A percentile compares a stretch with the other conserved stretches of the same genome.
Conservation (phyloP, 2,888 invertebrate genomes). For the Electrophaes corylata region DNA sequence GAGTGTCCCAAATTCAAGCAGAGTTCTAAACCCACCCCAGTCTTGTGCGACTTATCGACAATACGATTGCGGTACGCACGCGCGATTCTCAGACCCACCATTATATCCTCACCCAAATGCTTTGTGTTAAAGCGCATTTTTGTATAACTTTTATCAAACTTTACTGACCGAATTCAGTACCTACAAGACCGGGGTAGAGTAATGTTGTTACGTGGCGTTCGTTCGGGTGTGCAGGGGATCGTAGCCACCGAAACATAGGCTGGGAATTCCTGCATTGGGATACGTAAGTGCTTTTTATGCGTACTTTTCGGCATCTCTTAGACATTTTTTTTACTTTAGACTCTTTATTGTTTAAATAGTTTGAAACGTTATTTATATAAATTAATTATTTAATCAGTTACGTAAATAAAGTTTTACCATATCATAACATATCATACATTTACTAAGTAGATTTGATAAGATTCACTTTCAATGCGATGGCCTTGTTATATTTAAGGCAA, state of each 20-base stretch:
- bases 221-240: not conserved
- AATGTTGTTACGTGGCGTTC: constrained; percentile 12
- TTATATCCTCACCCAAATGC: constrained; percentile 24
- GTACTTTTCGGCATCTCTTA: not conserved
- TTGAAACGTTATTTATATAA: too few species aligned
- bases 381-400: not conserved
- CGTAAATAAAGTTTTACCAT: not conserved
- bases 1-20: constrained; percentile 10
- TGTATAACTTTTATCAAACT: constrained; percentile 19
- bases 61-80: constrained; percentile 29
- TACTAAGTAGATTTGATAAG: not conserved
- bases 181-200: constrained; percentile 7
- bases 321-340: too few species aligned
- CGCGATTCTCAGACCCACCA: constrained; percentile 21
- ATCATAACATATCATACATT: not conserved
- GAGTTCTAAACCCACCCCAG: constrained; percentile 10
- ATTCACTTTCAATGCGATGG: constrained; percentile 9
- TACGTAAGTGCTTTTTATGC: constrained; percentile 11
- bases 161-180: constrained; percentile 18
- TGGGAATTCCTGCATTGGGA: not conserved
- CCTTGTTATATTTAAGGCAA: constrained; percentile 20
- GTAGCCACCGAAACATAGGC: constrained; percentile 3
- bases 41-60: constrained; percentile 25
- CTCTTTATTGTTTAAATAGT: too few species aligned
- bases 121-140: constrained; percentile 28